Evolutionary conservation across 2,113 vertebrate species (phyloP), one percentile per base, ranked within the genome.

Genomic region (Heliornis fulica): DNA sequence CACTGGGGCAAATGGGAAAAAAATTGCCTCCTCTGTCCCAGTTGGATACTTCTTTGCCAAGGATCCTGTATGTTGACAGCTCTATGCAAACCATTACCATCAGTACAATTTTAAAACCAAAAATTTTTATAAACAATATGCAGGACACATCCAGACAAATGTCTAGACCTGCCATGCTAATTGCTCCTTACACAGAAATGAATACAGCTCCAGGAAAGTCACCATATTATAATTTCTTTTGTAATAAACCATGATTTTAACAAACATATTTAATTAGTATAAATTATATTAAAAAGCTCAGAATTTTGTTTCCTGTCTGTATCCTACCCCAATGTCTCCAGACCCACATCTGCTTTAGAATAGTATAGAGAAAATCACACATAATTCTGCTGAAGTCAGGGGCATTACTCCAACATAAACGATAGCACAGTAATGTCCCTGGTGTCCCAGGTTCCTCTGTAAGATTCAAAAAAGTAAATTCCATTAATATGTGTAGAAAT

Each of bases 401-500:
- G 41, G 25, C 53, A 94, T 94, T 93, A 94, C 60, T 92, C 45
- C 32, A 80, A 78, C 4, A 0, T 50, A 90, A 90, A 89, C 88
- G 87, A 88, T 3, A 93, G 64, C 86, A 90, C 68, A 78, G 43
- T 78, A 36, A 92, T 18, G 10, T 70, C 68, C 48, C 80, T 1
- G 21, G 56, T 83, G 60, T 81, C 53, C 69, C 1, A 0, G 28
- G 51, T 23, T 94, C 79, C 76, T 94, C 92, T 95, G 7, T 43
- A 66, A 93, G 96, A 96, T 95, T 94, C 96, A 90, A 60, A 51
- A 60, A 87, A 95, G 56, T 17, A 95, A 96, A 95, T 95, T 95
- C 93, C 77, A 93, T 97, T 97, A 97, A 43, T 66, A 84, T 50
- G 72, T 89, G 88, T 94, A 95, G 92, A 93, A 96, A 93, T 92